phyloP scores from a whole-genome alignment of 2,113 vertebrate genomes.

The Megaceryle maxima region DNA sequence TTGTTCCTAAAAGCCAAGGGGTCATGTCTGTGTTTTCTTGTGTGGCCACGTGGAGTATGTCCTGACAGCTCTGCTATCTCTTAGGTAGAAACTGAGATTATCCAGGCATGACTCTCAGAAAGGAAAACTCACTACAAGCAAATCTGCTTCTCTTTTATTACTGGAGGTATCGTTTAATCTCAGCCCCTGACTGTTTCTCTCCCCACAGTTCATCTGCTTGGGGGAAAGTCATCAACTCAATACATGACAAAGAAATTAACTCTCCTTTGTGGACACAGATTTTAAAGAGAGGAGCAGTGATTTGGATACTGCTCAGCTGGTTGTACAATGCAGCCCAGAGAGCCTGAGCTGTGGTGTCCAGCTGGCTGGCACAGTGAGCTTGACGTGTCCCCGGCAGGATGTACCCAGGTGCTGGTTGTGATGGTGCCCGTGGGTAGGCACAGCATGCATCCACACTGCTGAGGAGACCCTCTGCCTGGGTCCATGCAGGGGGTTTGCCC shows the following conservation, averaged over 20 bases:
- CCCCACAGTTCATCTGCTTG: not conserved
- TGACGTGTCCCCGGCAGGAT: not conserved
- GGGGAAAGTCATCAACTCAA: not conserved
- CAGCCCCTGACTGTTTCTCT: constrained; percentile 10
- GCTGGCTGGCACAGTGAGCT: fast-evolving
- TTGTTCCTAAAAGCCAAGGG: not conserved
- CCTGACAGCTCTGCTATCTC: constrained; percentile 58
- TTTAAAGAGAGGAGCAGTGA: not conserved
- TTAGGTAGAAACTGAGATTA: constrained; percentile 49
- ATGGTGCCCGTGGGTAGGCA: not conserved
- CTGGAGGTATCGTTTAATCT: constrained; percentile 20
- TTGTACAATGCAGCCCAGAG: fast-evolving
- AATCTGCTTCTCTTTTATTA: not conserved
- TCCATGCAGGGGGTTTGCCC: not conserved
- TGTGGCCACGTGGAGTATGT: not conserved
- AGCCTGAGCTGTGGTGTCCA: not conserved
- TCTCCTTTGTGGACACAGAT: not conserved
- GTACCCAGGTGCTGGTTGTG: not conserved
- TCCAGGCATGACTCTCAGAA: constrained; percentile 26
- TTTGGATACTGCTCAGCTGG: not conserved
- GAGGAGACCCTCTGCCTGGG: not conserved
- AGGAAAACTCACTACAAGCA: constrained; percentile 23
- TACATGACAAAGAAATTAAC: constrained; percentile 8
- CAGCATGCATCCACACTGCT: fast-evolving
- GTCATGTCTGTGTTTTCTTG: constrained; percentile 45